Evolutionary conservation across 2,797 vertebrate species (phyloP).

Genomic region (Phaenicophaeus curvirostris): DNA sequence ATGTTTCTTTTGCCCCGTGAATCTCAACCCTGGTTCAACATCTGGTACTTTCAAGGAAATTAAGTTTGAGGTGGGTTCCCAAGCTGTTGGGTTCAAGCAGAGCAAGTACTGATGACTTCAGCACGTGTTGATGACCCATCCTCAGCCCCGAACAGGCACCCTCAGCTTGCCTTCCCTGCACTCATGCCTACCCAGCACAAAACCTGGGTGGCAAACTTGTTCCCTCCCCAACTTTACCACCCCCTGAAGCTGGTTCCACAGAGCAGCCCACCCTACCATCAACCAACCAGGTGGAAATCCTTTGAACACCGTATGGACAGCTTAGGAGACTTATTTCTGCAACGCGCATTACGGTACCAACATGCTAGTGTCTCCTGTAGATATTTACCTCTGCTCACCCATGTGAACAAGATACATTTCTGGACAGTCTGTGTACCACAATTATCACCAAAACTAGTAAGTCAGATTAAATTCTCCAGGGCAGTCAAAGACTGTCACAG

Average conservation of each 20-base stretch:
- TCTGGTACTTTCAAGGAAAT: not conserved
- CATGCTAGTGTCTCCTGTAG: not conserved
- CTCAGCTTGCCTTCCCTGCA: not conserved
- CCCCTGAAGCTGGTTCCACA: not conserved
- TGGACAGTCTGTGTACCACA: not conserved
- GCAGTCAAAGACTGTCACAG: not conserved
- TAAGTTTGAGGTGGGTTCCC: not conserved
- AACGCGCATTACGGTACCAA: not conserved
- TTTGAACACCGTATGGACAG: fast-evolving
- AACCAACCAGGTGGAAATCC: not conserved
- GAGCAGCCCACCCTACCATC: not conserved
- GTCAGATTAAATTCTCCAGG: not conserved
- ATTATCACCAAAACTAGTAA: not conserved
- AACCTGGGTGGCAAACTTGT: not conserved
- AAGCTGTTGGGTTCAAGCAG: not conserved
- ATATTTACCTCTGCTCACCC: fast-evolving
- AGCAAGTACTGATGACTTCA: not conserved
- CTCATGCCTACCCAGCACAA: not conserved
- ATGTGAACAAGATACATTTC: not conserved
- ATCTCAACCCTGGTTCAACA: not conserved
- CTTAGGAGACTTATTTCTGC: not conserved
- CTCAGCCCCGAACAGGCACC: not conserved
- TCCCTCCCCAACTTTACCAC: not conserved
- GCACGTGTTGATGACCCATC: not conserved
- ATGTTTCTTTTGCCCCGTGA: not conserved